Evolutionary conservation across 2,113 vertebrate species (phyloP).

Genomic region (Pterocles gutturalis): DNA sequence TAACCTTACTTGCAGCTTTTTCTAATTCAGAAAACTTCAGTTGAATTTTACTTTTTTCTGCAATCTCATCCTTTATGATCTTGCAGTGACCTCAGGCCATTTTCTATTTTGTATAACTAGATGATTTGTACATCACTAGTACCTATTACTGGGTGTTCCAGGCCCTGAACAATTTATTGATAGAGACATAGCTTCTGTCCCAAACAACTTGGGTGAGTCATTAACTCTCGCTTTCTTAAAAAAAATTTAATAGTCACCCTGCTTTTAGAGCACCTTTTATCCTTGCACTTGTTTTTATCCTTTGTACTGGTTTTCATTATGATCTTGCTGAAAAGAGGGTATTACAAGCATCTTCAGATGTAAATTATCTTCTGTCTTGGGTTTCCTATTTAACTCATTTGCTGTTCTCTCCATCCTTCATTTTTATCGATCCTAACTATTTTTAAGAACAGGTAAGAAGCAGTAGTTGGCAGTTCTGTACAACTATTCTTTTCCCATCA

Average conservation of each 20-base stretch:
- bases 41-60: not conserved
- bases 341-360: not conserved
- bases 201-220: not conserved
- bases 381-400: not conserved
- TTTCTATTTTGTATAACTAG: not conserved
- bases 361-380: not conserved
- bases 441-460: not conserved
- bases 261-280: not conserved
- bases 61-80: not conserved
- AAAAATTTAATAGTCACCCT: not conserved
- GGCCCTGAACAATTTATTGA: not conserved
- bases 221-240: not conserved
- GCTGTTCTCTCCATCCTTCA: not conserved
- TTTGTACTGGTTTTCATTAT: not conserved
- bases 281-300: not conserved
- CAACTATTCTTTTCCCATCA: not conserved
- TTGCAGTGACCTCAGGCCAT: not conserved
- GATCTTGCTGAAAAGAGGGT: not conserved
- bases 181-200: not conserved
- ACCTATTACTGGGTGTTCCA: not conserved
- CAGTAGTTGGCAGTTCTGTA: not conserved
- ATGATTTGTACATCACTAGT: not conserved
- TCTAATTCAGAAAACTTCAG: not conserved
- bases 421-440: not conserved
- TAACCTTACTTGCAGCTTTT: not conserved